These are phyloP conservation scores for Lissonota sp. DNA, from an alignment of 2,888 invertebrate genomes.

Conservation along the genomic window DNA sequence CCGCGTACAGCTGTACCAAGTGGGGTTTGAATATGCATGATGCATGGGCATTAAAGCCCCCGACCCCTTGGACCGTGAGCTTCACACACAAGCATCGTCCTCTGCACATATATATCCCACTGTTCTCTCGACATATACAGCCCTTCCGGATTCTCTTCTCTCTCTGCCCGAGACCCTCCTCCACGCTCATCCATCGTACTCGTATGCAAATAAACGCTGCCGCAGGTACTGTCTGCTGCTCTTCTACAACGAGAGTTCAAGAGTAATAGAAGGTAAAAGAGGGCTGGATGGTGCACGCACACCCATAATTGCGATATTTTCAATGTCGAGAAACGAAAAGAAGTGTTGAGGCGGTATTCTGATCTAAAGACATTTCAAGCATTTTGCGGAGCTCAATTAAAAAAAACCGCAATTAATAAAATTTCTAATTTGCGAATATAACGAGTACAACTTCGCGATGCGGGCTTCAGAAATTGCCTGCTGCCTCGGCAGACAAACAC, in stretches of 20 bases:
- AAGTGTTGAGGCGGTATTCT: no score
- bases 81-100: no score
- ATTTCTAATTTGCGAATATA: no score
- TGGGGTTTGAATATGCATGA: constrained; percentile 83
- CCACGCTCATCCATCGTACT: constrained; percentile 72
- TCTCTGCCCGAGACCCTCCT: no score
- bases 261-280: constrained; percentile 15
- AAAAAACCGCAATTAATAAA: no score
- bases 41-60: constrained; percentile 83
- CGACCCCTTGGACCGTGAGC: constrained; percentile 61
- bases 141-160: constrained; percentile 43
- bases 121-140: no score
- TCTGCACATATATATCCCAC: constrained; percentile 26
- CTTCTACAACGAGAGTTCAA: constrained; percentile 34
- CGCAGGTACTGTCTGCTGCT: constrained; percentile 72
- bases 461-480: background rate
- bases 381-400: no score
- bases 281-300: constrained; percentile 28
- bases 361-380: no score
- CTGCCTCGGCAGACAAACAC: constrained; percentile 1
- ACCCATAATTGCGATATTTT: constrained; percentile 76
- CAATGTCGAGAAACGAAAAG: constrained; percentile 59
- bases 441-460: background rate
- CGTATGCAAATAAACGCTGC: constrained; percentile 81
- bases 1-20: constrained; percentile 81